Conservation (phyloP, 2,797 vertebrate genomes). For the Benthosema pterotum region DNA sequence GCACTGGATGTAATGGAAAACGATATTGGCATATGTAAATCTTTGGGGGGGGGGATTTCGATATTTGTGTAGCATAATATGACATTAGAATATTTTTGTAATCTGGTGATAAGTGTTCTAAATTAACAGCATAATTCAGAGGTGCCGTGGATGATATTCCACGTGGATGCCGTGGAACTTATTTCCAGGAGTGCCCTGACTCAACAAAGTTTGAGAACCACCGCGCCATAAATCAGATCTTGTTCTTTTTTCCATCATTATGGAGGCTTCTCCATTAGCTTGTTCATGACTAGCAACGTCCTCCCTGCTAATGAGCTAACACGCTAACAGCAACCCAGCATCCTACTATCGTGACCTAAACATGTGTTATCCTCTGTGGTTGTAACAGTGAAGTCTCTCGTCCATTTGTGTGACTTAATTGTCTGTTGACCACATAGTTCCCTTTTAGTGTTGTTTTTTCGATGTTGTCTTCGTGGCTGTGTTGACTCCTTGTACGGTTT, state of each 20-base stretch:
- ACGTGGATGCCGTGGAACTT: too few species aligned
- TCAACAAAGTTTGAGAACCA: too few species aligned
- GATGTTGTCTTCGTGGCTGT: slow-evolving; percentile 55
- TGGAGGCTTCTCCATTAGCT: neutral
- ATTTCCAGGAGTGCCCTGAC: too few species aligned
- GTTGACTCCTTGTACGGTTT: slow-evolving; percentile 16
- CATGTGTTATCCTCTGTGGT: slow-evolving; percentile 1
- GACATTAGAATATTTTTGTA: too few species aligned
- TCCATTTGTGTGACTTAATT: slow-evolving; percentile 48
- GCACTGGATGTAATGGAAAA: too few species aligned
- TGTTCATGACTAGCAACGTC: neutral
- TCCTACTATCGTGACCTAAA: neutral
- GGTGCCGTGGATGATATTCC: too few species aligned
- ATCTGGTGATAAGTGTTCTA: too few species aligned
- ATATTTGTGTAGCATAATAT: too few species aligned
- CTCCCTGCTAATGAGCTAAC: slow-evolving; percentile 4
- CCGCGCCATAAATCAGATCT: too few species aligned
- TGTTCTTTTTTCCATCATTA: neutral
- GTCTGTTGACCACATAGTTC: slow-evolving; percentile 48
- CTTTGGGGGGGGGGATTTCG: too few species aligned
- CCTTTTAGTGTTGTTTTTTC: slow-evolving; percentile 37
- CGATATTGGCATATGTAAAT: too few species aligned
- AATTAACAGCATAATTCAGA: too few species aligned
- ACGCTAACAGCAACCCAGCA: slow-evolving; percentile 1
- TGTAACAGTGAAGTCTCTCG: slow-evolving; percentile 33